A percentile compares a stretch with the other conserved stretches of the same genome.
Evolutionary conservation across 2,888 invertebrate genomes (phyloP).

Genomic region (Heliconius ismenius): DNA sequence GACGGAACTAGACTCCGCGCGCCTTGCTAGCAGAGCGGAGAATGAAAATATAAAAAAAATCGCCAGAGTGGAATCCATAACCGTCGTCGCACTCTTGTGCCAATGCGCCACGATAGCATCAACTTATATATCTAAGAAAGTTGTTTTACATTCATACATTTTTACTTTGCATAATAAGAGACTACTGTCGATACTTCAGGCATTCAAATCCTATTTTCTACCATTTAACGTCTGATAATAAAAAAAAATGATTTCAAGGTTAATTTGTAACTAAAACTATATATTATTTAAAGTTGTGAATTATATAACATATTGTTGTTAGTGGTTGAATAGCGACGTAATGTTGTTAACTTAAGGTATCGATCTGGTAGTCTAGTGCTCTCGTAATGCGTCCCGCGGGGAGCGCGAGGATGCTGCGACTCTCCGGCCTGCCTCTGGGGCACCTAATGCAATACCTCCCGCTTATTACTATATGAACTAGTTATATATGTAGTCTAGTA

Average conservation of each 20-base stretch:
- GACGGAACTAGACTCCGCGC: no score
- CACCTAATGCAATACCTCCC: constrained; percentile 76
- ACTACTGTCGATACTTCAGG: neutral
- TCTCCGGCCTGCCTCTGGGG: constrained; percentile 63
- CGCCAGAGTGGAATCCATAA: no score
- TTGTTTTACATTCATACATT: no score
- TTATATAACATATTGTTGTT: constrained; percentile 50
- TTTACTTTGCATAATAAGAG: no score
- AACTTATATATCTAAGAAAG: no score
- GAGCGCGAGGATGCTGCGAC: constrained; percentile 72
- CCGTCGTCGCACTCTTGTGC: no score
- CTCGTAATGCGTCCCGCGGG: constrained; percentile 77
- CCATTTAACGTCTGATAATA: neutral
- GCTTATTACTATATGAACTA: constrained; percentile 45
- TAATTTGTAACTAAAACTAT: constrained; percentile 8
- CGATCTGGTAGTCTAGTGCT: constrained; percentile 77
- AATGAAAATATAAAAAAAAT: no score
- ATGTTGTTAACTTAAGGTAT: constrained; percentile 70
- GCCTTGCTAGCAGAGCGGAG: no score
- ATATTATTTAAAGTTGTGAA: constrained; percentile 39
- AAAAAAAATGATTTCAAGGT: neutral
- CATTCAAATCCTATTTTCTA: neutral
- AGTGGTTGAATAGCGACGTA: constrained; percentile 61
- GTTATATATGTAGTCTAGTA: constrained; percentile 24
- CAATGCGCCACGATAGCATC: no score